Base-by-base conservation (phyloP, 2,888 invertebrate species). In the Eueremaeus valkanovi region DNA sequence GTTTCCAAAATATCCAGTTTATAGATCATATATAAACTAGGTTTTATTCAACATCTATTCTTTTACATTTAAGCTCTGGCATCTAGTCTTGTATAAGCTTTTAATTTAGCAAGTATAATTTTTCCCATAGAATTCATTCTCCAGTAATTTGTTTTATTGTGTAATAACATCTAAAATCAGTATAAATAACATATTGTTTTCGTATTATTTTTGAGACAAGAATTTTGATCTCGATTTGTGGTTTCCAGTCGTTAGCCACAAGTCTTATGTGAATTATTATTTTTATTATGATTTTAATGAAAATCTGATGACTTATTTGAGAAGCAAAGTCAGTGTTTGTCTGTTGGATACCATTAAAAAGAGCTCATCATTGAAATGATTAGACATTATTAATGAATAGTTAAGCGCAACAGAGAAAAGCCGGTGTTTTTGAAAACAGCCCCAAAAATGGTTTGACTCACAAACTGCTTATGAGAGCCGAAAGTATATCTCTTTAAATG, bases 401-500 rank as follows among this genome's bases (percentile, higher is more conserved):
- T 29, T 58, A 13, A 29, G 29, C 63, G 63, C 63, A 63, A 63
- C 63, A 63, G 63, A 63, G 36, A 63, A 63, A 33, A 33, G 33
- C 63, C 33, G 63, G 63, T 63, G 63, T 63, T 63, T 61, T 29
- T 33, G 18, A 63, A 63, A 63, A 63, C 33, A n/a, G 63, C n/a
- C 16, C 21, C 6, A 16, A 63, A 58, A 58, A 58, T 29, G 58
- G 29, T 58, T 58, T 58, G 58, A 24, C 29, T 27, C 58, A 58
- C 2, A 58, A 33, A 36, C 63, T 33, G 63, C 3, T 63, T 63
- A 63, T 63, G n/a, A n/a, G 63, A 63, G 63, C 33, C 21, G 58
- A 63, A 63, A 63, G 63, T 63, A 36, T 63, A 63, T 63, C 63
- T 63, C 33, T 63, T 63, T 63, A 33, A 63, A 63, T 63, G 33